Conservation (phyloP, 2,113 vertebrate species). For the Ailuropoda melanoleuca region DNA sequence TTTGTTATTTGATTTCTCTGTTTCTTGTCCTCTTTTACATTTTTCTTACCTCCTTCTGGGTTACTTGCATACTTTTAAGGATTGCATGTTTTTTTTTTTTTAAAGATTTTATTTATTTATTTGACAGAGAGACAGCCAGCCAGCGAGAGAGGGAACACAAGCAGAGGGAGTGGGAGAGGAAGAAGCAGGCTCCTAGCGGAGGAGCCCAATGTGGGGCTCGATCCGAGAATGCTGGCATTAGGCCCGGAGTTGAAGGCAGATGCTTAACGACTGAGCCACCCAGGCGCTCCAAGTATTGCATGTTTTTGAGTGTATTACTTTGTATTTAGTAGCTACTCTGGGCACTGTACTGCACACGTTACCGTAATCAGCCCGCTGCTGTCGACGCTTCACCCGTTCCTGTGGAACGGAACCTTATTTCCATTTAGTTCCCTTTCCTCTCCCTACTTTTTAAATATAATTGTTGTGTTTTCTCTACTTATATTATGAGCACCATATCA, state of each 20-base stretch:
- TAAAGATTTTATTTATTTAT: too few relatives aligned
- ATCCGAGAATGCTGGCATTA: too few relatives aligned
- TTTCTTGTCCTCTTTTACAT: too few relatives aligned
- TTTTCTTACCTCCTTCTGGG: accelerated
- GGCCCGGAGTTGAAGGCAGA: too few relatives aligned
- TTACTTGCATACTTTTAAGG: not conserved
- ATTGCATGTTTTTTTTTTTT: too few relatives aligned
- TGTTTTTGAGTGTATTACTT: accelerated
- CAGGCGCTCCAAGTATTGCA: not conserved
- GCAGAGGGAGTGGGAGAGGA: too few relatives aligned
- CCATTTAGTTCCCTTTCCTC: not conserved
- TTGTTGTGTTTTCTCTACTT: not conserved
- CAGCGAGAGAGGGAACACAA: too few relatives aligned
- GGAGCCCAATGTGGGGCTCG: too few relatives aligned
- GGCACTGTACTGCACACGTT: accelerated
- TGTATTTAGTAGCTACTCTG: not conserved
- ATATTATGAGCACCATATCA: not conserved
- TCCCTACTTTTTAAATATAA: not conserved
- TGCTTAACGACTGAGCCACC: too few relatives aligned
- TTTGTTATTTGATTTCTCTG: not conserved
- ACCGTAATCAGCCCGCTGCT: not conserved
- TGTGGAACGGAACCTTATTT: not conserved
- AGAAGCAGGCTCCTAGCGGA: too few relatives aligned
- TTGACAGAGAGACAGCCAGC: too few relatives aligned
- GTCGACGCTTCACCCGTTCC: accelerated